These are phyloP conservation scores for Pangasius macronema DNA, from an alignment of 2,797 vertebrate species.

Conservation along the genomic window DNA sequence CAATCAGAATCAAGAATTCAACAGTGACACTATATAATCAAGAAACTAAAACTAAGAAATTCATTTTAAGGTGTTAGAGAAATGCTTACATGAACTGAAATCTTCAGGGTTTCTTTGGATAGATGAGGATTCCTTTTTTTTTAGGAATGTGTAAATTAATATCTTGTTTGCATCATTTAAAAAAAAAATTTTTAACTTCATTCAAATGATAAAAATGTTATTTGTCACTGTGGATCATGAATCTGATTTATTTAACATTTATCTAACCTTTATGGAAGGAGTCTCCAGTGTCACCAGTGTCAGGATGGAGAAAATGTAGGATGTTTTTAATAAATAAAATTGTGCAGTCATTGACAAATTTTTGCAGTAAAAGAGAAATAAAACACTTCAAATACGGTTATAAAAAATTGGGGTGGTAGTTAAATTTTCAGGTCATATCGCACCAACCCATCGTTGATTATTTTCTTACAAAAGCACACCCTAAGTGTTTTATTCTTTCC, in stretches of 20 bases:
- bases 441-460: not conserved
- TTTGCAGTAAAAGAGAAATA: not conserved
- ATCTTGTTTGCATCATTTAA: not conserved
- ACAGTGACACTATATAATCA: not conserved
- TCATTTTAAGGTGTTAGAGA: too few species aligned
- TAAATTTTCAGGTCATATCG: not conserved
- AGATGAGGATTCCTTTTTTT: not conserved
- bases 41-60: not conserved
- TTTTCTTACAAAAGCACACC: not conserved
- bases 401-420: not conserved
- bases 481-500: not conserved
- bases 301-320: not conserved
- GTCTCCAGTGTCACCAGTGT: not conserved
- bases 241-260: not conserved
- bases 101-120: not conserved
- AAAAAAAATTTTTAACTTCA: too few species aligned
- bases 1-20: not conserved
- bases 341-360: not conserved
- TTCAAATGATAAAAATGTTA: not conserved
- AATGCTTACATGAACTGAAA: not conserved
- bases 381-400: not conserved
- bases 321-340: not conserved
- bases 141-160: not conserved
- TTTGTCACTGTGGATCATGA: not conserved
- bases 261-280: not conserved